Evolutionary conservation across 2,113 vertebrate genomes (phyloP).

Genomic region (Oncorhynchus keta): DNA sequence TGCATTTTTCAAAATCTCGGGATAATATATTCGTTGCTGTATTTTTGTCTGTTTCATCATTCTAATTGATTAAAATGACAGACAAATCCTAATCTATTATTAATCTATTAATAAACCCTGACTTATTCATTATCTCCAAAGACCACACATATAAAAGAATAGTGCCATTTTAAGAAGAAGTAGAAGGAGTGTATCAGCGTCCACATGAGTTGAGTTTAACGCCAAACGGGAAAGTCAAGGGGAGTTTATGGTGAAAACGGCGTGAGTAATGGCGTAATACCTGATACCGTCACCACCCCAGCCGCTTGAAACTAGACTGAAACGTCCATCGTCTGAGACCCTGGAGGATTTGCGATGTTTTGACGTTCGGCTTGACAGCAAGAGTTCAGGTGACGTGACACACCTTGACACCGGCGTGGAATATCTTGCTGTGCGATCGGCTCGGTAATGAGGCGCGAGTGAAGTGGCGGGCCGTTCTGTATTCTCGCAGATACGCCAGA

Average conservation of each 20-base stretch:
- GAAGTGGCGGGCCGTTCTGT: conserved; percentile 43
- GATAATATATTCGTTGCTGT: not conserved
- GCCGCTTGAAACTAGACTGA: conserved; percentile 29
- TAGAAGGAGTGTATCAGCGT: conserved; percentile 13
- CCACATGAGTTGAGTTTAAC: conserved; percentile 28
- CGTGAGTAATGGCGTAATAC: conserved; percentile 31
- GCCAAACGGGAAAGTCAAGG: conserved; percentile 21
- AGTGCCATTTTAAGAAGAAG: too few relatives aligned
- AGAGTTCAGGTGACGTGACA: conserved; percentile 41
- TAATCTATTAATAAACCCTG: not conserved
- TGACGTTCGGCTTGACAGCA: conserved; percentile 21
- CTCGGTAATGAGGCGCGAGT: conserved; percentile 49
- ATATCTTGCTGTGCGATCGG: conserved; percentile 40
- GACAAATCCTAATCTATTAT: conserved; percentile 10
- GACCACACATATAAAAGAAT: conserved; percentile 4
- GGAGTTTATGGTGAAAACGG: conserved; percentile 1
- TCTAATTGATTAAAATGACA: not conserved
- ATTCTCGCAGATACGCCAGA: conserved; percentile 32
- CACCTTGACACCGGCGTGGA: conserved; percentile 38
- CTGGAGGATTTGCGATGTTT: not conserved
- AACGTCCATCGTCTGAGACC: conserved; percentile 15
- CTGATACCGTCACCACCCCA: conserved; percentile 34
- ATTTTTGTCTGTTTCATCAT: conserved; percentile 1
- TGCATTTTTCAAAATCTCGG: too few relatives aligned
- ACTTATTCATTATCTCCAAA: conserved; percentile 27